These are phyloP conservation scores for Sthenelais limicola DNA, from an alignment of 2,888 invertebrate genomes.

Conservation along the genomic window DNA sequence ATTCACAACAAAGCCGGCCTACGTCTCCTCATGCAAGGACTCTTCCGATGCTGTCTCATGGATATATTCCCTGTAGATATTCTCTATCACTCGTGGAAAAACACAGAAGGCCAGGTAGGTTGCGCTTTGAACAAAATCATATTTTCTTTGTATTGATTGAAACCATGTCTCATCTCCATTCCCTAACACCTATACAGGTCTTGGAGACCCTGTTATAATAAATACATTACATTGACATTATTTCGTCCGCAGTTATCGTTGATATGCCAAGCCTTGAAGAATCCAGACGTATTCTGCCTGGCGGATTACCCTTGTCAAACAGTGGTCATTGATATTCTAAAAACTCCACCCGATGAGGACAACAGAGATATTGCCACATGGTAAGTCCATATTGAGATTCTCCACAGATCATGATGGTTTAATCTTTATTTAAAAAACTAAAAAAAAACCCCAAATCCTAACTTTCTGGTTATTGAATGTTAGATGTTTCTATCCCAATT, in stretches of 20 bases:
- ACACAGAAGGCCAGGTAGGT: slow-evolving; percentile 85
- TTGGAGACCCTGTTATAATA: background rate
- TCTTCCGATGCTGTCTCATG: slow-evolving; percentile 81
- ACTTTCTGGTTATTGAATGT: too few relatives aligned
- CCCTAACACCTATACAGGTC: too few relatives aligned
- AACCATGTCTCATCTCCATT: background rate
- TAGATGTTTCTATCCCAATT: too few relatives aligned
- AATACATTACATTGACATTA: background rate
- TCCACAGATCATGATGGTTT: too few relatives aligned
- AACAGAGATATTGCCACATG: slow-evolving; percentile 94
- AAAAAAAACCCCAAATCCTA: too few relatives aligned
- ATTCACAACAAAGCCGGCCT: slow-evolving; percentile 82
- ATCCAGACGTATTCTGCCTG: slow-evolving; percentile 94
- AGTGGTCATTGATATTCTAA: slow-evolving; percentile 89
- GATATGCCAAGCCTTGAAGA: slow-evolving; percentile 87
- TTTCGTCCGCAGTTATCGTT: slow-evolving; percentile 80
- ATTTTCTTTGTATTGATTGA: background rate
- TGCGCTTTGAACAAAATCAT: background rate
- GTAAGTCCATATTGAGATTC: slow-evolving; percentile 71
- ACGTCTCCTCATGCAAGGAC: slow-evolving; percentile 84
- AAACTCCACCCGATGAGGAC: slow-evolving; percentile 94
- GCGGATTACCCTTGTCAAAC: slow-evolving; percentile 91
- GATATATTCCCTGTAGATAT: slow-evolving; percentile 81
- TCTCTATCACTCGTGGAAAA: slow-evolving; percentile 90
- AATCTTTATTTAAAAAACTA: too few relatives aligned